phyloP scores from a whole-genome alignment of 2,888 invertebrate genomes.

The Ectemnius continuus region DNA sequence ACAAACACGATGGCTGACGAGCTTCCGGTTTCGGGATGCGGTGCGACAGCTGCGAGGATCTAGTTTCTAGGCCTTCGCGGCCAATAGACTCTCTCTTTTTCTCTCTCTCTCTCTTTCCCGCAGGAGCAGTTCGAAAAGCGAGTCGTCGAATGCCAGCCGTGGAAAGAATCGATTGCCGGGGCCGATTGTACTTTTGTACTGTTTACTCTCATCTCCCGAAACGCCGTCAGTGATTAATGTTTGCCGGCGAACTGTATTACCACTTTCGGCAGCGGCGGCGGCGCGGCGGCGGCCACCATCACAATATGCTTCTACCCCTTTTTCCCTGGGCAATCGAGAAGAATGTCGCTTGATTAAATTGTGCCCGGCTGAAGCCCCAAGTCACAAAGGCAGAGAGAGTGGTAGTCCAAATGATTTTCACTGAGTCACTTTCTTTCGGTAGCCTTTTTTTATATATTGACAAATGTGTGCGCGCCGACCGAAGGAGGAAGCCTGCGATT shows the following conservation, averaged over 20 bases:
- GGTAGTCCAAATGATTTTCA: no score
- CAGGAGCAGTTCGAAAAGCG: background rate
- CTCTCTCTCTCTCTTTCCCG: background rate
- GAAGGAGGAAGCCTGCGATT: constrained; percentile 21
- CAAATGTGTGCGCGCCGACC: background rate
- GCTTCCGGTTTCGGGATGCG: constrained; percentile 75
- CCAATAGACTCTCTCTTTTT: background rate
- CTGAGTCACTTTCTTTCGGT: no score
- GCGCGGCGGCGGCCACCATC: background rate
- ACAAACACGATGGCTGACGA: constrained; percentile 77
- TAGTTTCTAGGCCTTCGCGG: constrained; percentile 71
- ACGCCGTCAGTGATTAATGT: constrained; percentile 41
- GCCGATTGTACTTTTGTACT: constrained; percentile 13
- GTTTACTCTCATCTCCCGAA: constrained; percentile 35
- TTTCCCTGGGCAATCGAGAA: background rate
- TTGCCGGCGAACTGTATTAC: constrained; percentile 46
- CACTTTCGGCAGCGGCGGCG: background rate
- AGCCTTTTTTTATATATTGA: background rate
- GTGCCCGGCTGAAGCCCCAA: background rate
- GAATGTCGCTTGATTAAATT: constrained; percentile 7
- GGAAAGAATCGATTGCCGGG: constrained; percentile 25
- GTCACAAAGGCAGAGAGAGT: background rate
- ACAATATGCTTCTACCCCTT: background rate
- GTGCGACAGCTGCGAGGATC: constrained; percentile 75
- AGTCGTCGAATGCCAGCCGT: constrained; percentile 13